A percentile compares a stretch with the other conserved stretches of the same genome.
Conservation (phyloP, 2,797 vertebrate genomes). For the Mionectes olivaceus region DNA sequence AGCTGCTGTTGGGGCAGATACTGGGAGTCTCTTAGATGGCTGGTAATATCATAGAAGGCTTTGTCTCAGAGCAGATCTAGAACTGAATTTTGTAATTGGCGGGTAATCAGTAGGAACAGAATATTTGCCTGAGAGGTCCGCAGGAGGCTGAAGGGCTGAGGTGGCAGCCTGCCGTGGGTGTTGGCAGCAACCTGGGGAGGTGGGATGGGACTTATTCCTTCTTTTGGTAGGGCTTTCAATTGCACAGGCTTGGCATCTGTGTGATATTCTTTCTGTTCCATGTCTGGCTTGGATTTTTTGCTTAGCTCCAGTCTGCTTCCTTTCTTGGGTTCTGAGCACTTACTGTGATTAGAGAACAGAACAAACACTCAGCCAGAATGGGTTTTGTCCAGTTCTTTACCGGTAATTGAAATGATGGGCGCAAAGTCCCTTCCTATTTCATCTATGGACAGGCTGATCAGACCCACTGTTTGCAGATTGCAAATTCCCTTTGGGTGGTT, state of each 20-base stretch:
- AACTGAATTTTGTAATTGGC: not conserved
- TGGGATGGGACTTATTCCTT: not conserved
- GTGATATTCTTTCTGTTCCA: not conserved
- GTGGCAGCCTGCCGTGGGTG: not conserved
- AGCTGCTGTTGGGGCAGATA: not conserved
- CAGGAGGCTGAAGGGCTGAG: not conserved
- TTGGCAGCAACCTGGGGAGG: not conserved
- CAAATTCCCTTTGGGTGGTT: not conserved
- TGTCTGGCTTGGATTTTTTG: slow-evolving; percentile 10
- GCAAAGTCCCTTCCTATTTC: not conserved
- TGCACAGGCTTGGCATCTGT: not conserved
- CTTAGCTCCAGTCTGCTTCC: not conserved
- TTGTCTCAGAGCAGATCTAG: not conserved
- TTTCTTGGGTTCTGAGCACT: slow-evolving; percentile 6
- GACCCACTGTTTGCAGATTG: not conserved
- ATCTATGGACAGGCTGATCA: not conserved
- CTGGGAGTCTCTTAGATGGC: not conserved
- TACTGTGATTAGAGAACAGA: not conserved
- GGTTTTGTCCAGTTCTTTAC: not conserved
- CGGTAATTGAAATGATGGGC: not conserved
- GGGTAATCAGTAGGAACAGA: not conserved
- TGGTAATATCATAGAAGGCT: not conserved
- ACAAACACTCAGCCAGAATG: not conserved
- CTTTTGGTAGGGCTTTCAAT: not conserved
- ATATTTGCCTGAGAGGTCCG: not conserved